Percentiles rank a stretch among this genome's conserved stretches.
Evolutionary conservation across 2,888 invertebrate genomes (phyloP).

Genomic region (Cheilosia urbana): DNA sequence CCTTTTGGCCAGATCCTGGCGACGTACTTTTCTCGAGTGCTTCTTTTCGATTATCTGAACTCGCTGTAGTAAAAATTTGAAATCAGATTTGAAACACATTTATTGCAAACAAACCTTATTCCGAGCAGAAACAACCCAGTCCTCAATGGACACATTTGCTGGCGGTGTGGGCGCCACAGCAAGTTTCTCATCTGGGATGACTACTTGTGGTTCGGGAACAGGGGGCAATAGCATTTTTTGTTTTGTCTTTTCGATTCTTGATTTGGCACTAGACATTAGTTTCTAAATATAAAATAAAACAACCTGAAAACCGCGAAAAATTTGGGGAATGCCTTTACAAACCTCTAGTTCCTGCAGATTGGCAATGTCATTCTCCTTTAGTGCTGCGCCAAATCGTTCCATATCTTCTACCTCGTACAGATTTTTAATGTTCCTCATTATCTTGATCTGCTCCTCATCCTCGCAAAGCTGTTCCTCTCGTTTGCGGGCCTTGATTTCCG

Average conservation of each 20-base stretch:
- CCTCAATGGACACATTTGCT: conserved; percentile 78
- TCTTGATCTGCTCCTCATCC: conserved; percentile 93
- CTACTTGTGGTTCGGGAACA: conserved; percentile 40
- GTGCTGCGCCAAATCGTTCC: conserved; percentile 89
- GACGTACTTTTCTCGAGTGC: conserved; percentile 90
- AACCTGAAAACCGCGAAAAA: neutral
- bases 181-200: conserved; percentile 77
- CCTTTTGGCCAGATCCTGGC: conserved; percentile 94
- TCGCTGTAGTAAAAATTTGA: conserved; percentile 82
- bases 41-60: conserved; percentile 90
- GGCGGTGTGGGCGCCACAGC: conserved; percentile 81
- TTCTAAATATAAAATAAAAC: conserved; percentile 67
- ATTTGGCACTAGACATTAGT: conserved; percentile 71
- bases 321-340: conserved; percentile 77
- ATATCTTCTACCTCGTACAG: conserved; percentile 90
- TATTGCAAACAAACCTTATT: conserved; percentile 76
- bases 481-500: conserved; percentile 95
- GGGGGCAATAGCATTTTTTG: conserved; percentile 86
- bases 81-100: neutral
- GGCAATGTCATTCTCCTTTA: conserved; percentile 90
- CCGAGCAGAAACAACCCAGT: conserved; percentile 81
- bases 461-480: conserved; percentile 94
- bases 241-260: conserved; percentile 87
- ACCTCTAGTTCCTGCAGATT: conserved; percentile 92
- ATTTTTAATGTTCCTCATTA: conserved; percentile 90